Evolutionary conservation across 2,797 vertebrate genomes (phyloP).

Genomic region (Poecilia wingei): DNA sequence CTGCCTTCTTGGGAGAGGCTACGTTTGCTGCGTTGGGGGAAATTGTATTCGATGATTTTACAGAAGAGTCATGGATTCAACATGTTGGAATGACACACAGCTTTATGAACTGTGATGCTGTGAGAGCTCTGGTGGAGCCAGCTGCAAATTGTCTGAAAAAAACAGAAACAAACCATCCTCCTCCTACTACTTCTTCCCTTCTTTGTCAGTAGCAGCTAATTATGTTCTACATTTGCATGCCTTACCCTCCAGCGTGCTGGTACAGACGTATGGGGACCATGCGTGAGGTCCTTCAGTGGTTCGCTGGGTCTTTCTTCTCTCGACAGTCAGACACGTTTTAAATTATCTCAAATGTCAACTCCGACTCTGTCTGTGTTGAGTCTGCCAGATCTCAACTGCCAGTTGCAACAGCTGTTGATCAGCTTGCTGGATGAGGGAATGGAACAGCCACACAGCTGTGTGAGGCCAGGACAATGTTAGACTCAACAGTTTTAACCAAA

Average conservation of each 20-base stretch:
- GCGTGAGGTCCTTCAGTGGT: neutral
- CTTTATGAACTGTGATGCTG: no score
- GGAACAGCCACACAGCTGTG: neutral
- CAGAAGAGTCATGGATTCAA: no score
- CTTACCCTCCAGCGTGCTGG: neutral
- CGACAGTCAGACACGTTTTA: neutral
- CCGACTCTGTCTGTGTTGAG: neutral
- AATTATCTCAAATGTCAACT: neutral
- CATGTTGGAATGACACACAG: no score
- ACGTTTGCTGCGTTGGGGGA: no score
- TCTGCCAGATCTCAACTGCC: neutral
- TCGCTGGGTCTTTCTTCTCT: neutral
- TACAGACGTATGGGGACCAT: neutral
- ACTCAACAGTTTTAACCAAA: neutral
- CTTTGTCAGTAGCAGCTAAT: no score
- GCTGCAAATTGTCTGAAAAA: no score
- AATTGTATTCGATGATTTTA: no score
- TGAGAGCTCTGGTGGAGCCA: no score
- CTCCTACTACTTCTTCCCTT: no score
- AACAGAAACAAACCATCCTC: no score
- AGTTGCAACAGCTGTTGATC: neutral
- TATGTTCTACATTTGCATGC: no score
- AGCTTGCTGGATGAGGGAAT: neutral
- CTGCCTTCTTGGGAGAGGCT: no score
- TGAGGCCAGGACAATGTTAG: neutral